Evolutionary conservation across 2,888 invertebrate species (phyloP), one percentile per base, ranked within the genome.

Genomic region (Salticus scenicus): DNA sequence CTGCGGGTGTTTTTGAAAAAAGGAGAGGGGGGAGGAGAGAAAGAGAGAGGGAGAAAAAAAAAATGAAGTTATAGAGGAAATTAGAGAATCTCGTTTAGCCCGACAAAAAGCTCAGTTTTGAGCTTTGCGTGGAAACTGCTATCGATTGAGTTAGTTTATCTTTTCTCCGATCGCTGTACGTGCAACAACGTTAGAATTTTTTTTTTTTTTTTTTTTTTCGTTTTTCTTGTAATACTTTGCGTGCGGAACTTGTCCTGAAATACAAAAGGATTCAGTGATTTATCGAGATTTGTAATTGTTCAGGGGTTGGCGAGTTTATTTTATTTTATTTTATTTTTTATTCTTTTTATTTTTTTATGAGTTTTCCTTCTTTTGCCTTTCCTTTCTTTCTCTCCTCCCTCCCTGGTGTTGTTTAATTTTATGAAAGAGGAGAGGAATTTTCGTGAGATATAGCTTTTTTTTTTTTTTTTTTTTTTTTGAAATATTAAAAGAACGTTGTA

Each of bases 21-120:
- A 69, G 42, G 69, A 71, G 67, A 42, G 42, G 42, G 69, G 31
- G 31, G 63, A 57, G 12, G 71, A 31, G 28, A 70, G 75, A 71
- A 42, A 73, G 66, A 37, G n/a, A n/a, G 42, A 57, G 33, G 69
- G n/a, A 51, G 41, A 27, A 63, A 72, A 63, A 71, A 63, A 81
- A 67, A 63, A 10, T 63, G 57, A 70, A 63, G 27, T 47, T 42
- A 31, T 37, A 69, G 83, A 72, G 83, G 83, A 84, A 84, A 78
- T 84, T 84, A 84, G 83, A 77, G 83, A 84, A 37, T 84, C 67
- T 72, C 83, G 72, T 77, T 76, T 66, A 51, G 77, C 74, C 31
- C 64, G 77, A 84, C 83, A 84, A 84, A 84, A 84, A 84, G 57
- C 83, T 72, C 51, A 57, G 74, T 31, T 71, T 47, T 75, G 82